phyloP scores from a whole-genome alignment of 2,113 vertebrate genomes.

The Cranoglanis bouderius region DNA sequence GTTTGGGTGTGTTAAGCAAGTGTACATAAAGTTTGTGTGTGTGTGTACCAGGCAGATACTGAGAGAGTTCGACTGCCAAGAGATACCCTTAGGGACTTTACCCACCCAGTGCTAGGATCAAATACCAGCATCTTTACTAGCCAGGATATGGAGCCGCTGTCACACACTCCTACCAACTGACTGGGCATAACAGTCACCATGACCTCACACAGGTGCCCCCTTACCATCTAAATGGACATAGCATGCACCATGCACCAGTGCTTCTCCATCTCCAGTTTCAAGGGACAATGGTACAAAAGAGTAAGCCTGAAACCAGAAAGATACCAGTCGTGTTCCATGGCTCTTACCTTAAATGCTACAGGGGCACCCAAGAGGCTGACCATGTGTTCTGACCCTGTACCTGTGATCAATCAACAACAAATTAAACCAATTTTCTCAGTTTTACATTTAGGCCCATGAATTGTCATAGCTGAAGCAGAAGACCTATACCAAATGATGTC shows the following conservation, averaged over 20 bases:
- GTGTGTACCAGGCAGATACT: not conserved
- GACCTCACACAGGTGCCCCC: not conserved
- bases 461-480: not conserved
- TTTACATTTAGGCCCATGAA: not conserved
- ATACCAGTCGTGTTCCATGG: not conserved
- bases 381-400: not conserved
- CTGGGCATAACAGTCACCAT: not conserved
- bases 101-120: not conserved
- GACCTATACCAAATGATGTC: no score
- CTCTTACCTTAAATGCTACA: not conserved
- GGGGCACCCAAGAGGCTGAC: not conserved
- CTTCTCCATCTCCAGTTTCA: not conserved
- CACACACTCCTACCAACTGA: not conserved
- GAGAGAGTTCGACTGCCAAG: not conserved
- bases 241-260: not conserved
- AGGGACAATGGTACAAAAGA: not conserved
- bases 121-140: slow-evolving; percentile 13
- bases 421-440: not conserved
- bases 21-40: not conserved
- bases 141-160: slow-evolving; percentile 30
- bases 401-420: not conserved
- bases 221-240: not conserved
- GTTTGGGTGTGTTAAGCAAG: slow-evolving; percentile 12
- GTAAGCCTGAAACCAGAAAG: not conserved
- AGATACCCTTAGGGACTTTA: not conserved